Evolutionary conservation across 2,113 vertebrate genomes (phyloP).

Genomic region (Microtus richardsoni): DNA sequence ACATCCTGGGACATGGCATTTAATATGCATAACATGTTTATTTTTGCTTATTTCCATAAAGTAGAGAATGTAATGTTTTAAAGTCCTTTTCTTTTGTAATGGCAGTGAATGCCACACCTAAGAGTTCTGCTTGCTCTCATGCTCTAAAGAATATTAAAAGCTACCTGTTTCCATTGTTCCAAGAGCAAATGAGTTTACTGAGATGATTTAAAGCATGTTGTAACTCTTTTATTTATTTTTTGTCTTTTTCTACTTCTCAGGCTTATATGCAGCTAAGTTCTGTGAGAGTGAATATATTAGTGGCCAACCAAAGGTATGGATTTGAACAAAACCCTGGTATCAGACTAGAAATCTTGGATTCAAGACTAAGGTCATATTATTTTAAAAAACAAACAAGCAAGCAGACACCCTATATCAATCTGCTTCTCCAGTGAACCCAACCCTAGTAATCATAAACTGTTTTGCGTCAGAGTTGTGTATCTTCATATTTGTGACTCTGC

Average conservation of each 20-base stretch:
- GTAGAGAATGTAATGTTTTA: not conserved
- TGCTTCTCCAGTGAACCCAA: not conserved
- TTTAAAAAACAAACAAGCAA: not conserved
- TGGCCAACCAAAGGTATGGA: not conserved
- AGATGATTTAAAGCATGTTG: not conserved
- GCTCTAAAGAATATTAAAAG: not conserved
- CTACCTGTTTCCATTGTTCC: not conserved
- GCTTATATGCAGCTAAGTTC: not conserved
- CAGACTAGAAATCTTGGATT: not conserved
- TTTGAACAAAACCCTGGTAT: not conserved
- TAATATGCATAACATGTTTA: not conserved
- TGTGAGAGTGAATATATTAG: too few relatives aligned
- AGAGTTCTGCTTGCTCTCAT: not conserved
- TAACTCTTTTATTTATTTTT: not conserved
- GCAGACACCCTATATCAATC: not conserved
- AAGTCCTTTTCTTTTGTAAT: not conserved
- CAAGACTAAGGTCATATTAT: not conserved
- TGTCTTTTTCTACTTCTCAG: not conserved
- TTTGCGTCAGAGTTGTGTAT: not conserved
- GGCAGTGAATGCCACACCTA: not conserved
- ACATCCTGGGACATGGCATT: not conserved
- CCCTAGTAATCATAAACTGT: too few relatives aligned
- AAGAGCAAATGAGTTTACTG: not conserved
- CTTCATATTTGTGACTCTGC: fast-evolving
- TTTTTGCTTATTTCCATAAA: not conserved